Conservation (phyloP, 2,113 vertebrate genomes). For the Nicator chloris region DNA sequence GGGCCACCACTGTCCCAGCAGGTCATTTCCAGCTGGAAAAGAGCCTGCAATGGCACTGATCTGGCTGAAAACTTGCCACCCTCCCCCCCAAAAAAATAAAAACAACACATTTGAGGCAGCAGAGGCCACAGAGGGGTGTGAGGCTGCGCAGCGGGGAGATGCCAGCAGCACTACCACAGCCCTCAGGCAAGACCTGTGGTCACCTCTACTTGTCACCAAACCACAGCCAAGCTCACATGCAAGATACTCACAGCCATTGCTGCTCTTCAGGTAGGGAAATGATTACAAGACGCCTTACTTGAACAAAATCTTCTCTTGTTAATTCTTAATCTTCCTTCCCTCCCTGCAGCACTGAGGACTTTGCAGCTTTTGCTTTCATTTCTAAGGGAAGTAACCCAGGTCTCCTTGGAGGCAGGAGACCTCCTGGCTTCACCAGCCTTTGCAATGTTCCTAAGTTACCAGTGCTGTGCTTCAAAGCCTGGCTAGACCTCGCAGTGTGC, state of each 20-base stretch:
- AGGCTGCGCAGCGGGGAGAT: accelerated
- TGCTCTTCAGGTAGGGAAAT: not conserved
- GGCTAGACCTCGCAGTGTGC: not conserved
- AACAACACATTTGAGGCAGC: not conserved
- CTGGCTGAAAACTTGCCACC: not conserved
- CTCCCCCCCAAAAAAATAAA: no score
- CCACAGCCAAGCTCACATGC: not conserved
- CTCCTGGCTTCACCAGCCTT: not conserved
- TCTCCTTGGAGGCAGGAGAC: not conserved
- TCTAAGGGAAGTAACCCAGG: not conserved
- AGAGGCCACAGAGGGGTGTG: not conserved
- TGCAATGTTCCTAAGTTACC: accelerated
- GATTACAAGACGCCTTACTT: not conserved
- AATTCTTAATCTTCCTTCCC: not conserved
- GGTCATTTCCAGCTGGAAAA: not conserved
- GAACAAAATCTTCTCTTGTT: not conserved
- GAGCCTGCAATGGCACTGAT: not conserved
- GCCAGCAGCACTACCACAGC: not conserved
- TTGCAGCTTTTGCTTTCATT: not conserved
- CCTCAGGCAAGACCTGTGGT: not conserved
- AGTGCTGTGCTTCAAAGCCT: not conserved
- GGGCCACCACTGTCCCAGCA: not conserved
- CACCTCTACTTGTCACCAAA: not conserved
- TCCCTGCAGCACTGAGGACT: not conserved
- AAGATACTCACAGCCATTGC: not conserved